Evolutionary conservation across 2,113 vertebrate genomes (phyloP).

Genomic region (Melanerpes aurifrons): DNA sequence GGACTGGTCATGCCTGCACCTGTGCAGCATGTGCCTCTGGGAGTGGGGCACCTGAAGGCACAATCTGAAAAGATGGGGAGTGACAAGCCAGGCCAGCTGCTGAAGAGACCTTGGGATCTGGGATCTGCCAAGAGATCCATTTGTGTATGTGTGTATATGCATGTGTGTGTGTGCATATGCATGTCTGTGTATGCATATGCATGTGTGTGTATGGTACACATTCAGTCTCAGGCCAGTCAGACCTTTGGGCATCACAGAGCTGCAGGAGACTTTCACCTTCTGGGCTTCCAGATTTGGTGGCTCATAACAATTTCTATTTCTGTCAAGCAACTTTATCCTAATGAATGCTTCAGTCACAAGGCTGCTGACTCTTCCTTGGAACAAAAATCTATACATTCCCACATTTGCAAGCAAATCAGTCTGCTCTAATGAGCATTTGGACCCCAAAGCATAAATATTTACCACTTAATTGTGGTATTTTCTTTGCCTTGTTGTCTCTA

Average conservation of each 20-base stretch:
- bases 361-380: not conserved
- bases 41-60: not conserved
- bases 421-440: not conserved
- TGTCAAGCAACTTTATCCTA: not conserved
- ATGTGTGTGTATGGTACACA: fast-evolving
- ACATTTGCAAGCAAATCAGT: not conserved
- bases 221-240: fast-evolving
- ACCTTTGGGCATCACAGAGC: fast-evolving
- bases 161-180: not conserved
- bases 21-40: not conserved
- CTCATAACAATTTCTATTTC: not conserved
- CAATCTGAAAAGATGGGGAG: not conserved
- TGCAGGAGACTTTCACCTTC: not conserved
- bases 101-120: not conserved
- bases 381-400: not conserved
- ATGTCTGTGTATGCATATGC: no score
- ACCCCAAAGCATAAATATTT: not conserved
- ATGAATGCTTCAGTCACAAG: not conserved
- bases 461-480: not conserved
- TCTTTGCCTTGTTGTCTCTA: not conserved
- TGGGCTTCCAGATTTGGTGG: not conserved
- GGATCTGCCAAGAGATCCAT: not conserved
- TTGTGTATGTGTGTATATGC: not conserved
- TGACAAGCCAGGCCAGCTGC: fast-evolving
- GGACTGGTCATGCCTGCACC: no score